These are phyloP conservation scores for Euborellia annulipes DNA, from an alignment of 1,140 invertebrate genomes.

Conservation along the genomic window DNA sequence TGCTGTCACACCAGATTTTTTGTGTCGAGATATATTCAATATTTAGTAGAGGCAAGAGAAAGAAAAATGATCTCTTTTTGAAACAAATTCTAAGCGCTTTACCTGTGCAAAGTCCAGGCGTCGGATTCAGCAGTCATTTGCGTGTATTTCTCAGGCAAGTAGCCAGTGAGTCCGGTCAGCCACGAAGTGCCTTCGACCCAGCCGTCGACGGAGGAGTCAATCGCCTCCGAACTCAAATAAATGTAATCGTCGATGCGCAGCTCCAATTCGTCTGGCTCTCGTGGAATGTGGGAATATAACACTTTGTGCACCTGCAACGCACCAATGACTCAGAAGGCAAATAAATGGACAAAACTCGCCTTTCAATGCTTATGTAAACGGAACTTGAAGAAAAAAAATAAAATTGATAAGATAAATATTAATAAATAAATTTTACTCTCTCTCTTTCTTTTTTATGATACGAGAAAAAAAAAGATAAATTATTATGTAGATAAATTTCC, in stretches of 20 bases:
- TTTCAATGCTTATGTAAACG: background rate
- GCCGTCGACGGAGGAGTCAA: constrained; percentile 56
- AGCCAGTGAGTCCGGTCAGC: constrained; percentile 63
- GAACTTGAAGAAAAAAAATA: too few relatives aligned
- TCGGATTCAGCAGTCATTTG: constrained; percentile 71
- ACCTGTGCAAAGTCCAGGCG: constrained; percentile 73
- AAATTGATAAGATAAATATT: too few relatives aligned
- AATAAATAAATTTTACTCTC: too few relatives aligned
- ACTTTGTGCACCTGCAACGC: constrained; percentile 56
- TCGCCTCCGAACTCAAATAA: constrained; percentile 56
- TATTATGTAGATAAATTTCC: too few relatives aligned
- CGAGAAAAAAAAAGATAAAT: too few relatives aligned
- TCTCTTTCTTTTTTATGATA: too few relatives aligned
- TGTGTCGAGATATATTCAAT: too few relatives aligned
- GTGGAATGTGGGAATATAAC: constrained; percentile 56
- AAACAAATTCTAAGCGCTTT: too few relatives aligned
- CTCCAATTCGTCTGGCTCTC: constrained; percentile 69
- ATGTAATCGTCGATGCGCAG: constrained; percentile 72
- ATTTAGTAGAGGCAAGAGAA: too few relatives aligned
- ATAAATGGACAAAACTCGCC: constrained; percentile 5
- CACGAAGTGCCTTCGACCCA: constrained; percentile 79
- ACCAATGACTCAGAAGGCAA: too few relatives aligned
- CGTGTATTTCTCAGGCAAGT: constrained; percentile 65
- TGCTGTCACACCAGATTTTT: too few relatives aligned
- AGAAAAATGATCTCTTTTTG: too few relatives aligned